Evolutionary conservation across 1,140 invertebrate species (phyloP).

Genomic region (Ylistrum balloti): DNA sequence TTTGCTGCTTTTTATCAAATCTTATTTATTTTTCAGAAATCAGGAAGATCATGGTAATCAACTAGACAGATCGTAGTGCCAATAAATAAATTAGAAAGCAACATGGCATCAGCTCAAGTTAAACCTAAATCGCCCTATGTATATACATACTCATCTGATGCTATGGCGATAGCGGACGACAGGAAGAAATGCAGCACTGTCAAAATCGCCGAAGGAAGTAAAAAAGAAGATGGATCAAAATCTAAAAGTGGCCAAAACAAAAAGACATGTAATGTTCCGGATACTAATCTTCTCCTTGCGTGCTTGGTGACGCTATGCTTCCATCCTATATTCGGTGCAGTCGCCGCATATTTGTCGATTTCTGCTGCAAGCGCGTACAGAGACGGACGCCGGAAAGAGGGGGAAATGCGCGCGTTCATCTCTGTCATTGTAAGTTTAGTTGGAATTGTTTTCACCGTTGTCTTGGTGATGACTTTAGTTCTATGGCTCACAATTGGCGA

Average conservation of each 20-base stretch:
- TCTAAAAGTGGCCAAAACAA: neutral
- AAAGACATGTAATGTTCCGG: constrained; percentile 47
- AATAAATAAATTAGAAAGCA: neutral
- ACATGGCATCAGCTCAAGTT: neutral
- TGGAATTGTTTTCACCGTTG: constrained; percentile 52
- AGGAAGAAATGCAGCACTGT: neutral
- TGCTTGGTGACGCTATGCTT: constrained; percentile 59
- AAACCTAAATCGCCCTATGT: neutral
- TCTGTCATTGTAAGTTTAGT: constrained; percentile 55
- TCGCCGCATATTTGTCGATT: constrained; percentile 54
- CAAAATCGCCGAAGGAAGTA: constrained; percentile 31
- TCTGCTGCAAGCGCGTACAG: constrained; percentile 52
- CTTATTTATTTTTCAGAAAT: constrained; percentile 24
- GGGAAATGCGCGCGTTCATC: constrained; percentile 42
- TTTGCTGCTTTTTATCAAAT: no score
- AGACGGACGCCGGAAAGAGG: constrained; percentile 46
- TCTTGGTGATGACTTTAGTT: constrained; percentile 52
- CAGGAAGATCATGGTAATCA: neutral
- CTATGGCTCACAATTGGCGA: constrained; percentile 44
- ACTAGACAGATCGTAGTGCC: neutral
- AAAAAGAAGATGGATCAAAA: constrained; percentile 20
- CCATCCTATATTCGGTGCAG: constrained; percentile 50
- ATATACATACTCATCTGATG: neutral
- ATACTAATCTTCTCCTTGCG: constrained; percentile 54
- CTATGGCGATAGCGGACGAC: neutral